Percentiles rank a stretch among this genome's conserved stretches.
phyloP scores from a whole-genome alignment of 2,888 invertebrate genomes.

The Brenthis daphne region DNA sequence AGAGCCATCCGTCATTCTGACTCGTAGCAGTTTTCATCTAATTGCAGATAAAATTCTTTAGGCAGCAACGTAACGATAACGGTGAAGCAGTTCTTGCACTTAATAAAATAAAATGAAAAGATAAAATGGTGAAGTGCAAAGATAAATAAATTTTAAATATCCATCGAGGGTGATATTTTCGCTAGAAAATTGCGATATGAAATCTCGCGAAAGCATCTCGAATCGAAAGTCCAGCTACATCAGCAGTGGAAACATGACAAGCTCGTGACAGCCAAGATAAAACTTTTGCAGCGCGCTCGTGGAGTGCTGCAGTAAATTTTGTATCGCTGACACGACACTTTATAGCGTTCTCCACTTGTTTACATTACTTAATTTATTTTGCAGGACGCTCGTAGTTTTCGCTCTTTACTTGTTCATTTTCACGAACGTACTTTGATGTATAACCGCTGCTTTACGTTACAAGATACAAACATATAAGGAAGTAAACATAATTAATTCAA shows the following conservation, averaged over 20 bases:
- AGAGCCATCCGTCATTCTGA: slow-evolving; percentile 27
- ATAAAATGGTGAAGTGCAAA: slow-evolving; percentile 3
- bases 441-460: not conserved
- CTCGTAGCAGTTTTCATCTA: slow-evolving; percentile 20
- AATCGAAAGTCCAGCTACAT: slow-evolving; percentile 30
- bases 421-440: not conserved
- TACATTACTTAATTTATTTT: slow-evolving; percentile 30
- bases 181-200: slow-evolving; percentile 20
- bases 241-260: slow-evolving; percentile 29
- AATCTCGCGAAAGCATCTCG: slow-evolving; percentile 26
- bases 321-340: slow-evolving; percentile 32
- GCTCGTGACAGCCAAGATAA: slow-evolving; percentile 32
- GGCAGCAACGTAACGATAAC: not conserved
- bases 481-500: too few relatives aligned
- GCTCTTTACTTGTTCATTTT: slow-evolving; percentile 6
- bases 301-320: slow-evolving; percentile 29
- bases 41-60: slow-evolving; percentile 17
- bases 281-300: slow-evolving; percentile 24
- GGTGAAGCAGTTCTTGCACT: not conserved
- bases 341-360: slow-evolving; percentile 26
- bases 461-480: not conserved
- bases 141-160: not conserved
- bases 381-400: slow-evolving; percentile 11
- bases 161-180: slow-evolving; percentile 1
- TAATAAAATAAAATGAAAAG: not conserved